Base-by-base conservation (phyloP, 1,140 invertebrate genomes). In the Atopsyche davidsoni region DNA sequence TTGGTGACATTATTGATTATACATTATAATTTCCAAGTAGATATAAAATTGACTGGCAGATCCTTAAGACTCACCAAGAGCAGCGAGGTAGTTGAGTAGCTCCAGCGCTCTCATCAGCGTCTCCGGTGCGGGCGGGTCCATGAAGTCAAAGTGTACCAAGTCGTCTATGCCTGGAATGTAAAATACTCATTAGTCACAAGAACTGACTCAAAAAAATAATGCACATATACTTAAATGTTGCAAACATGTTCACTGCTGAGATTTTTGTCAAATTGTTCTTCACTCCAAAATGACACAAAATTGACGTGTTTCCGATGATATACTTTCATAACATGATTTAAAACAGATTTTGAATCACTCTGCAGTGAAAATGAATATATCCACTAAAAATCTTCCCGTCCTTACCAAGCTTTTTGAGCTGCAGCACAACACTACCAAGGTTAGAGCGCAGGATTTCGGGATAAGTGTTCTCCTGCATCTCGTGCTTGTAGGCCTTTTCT, bases 111-210 rank as follows among this genome's bases (percentile, higher is more conserved):
- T 75, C 96, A 99, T 99, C n/a, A 99, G 73, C 0, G 97, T 99
- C 79, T 99, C 96, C 0, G 97, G 97, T n/a, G 97, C 97, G 17
- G 96, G 96, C 13, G 96, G 96, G 77, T 99, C 96, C 96, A 99
- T 99, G 70, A 99, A 99, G 74, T 99, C 96, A 74, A 99, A 99
- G 70, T 99, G 96, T 24, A 99, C 96, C 59, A 99, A 75, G 77
- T 99, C 97, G 67, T 99, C 95, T 60, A 99, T 99, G 56, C 97
- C 55, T 56, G 38, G 6, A 18, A 21, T 38, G 1, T 46, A 46
- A 42, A 28, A 46, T 13, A 14, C 11, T 18, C 16, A n/a, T n/a
- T n/a, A n/a, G n/a, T n/a, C n/a, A n/a, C n/a, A n/a, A n/a, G n/a
- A n/a, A n/a, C n/a, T n/a, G n/a, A n/a, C n/a, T n/a, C n/a, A n/a